These are phyloP conservation scores for Garra rufa DNA, from an alignment of 2,113 vertebrate genomes.

Conservation along the genomic window DNA sequence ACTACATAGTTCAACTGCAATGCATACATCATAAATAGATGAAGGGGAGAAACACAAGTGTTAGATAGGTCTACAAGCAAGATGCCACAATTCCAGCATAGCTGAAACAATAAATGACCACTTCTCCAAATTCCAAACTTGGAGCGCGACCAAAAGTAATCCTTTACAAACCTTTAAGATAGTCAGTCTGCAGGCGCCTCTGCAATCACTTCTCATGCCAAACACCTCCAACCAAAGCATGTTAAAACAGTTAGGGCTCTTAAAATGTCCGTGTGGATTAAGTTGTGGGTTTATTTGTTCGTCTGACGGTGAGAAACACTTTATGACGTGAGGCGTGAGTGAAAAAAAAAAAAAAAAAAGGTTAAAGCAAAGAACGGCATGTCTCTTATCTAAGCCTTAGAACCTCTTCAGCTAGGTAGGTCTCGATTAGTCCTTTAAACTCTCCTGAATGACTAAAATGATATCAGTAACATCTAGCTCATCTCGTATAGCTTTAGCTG, in stretches of 20 bases:
- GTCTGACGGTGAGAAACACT: constrained; percentile 49
- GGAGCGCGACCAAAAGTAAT: constrained; percentile 63
- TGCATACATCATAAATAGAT: constrained; percentile 83
- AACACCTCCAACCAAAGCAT: constrained; percentile 70
- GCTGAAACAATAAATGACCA: constrained; percentile 75
- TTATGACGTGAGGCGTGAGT: constrained; percentile 58
- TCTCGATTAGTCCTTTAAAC: constrained; percentile 63
- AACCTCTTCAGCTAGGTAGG: constrained; percentile 62
- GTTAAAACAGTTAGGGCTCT: constrained; percentile 71
- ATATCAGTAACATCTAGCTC: constrained; percentile 62
- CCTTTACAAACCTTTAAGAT: constrained; percentile 70
- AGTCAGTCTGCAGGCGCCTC: constrained; percentile 61
- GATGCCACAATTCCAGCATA: constrained; percentile 74
- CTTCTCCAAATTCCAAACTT: constrained; percentile 62
- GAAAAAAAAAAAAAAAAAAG: constrained; percentile 65
- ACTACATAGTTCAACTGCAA: constrained; percentile 76
- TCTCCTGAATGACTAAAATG: constrained; percentile 65
- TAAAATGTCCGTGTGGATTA: constrained; percentile 64
- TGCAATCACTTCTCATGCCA: constrained; percentile 61
- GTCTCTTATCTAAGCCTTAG: constrained; percentile 60
- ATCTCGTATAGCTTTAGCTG: constrained; percentile 51
- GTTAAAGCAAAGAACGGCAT: constrained; percentile 56
- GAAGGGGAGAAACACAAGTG: constrained; percentile 59
- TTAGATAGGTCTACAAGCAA: constrained; percentile 74
- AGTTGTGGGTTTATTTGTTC: constrained; percentile 49